Base-by-base conservation (phyloP, 2,797 vertebrate species). In the Brachymystax lenok region DNA sequence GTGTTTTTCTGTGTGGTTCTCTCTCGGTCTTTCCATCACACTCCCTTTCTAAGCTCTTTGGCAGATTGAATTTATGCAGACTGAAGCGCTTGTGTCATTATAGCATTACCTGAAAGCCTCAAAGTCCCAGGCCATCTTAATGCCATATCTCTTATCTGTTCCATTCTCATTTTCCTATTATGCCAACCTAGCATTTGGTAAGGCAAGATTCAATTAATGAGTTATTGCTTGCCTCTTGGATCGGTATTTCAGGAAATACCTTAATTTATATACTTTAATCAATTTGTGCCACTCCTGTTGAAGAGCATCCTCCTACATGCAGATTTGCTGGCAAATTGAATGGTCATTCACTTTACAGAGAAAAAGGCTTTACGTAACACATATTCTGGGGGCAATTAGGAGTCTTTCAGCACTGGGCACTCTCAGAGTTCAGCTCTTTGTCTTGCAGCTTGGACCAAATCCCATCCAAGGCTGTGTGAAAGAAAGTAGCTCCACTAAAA, bases 51-150 rank as follows among this genome's bases (percentile, higher is more conserved):
- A 17, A 59, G 0, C 14, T 73, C 52, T 68, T 67, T 69, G 68
- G 30, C 19, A 63, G 72, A 13, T 46, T 8, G 7, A 61, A 61
- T 46, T 46, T 46, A 46, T 46, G 30, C 66, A 33, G 30, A 30
- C 5, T 19, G n/a, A n/a, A 61, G n/a, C n/a, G 7, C 7, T n/a
- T 80, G 80, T 77, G 88, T 85, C 64, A 67, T 67, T 67, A 93
- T 90, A 90, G 87, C 81, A 87, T 91, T 91, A 91, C 91, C 87
- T 83, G 71, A 54, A 86, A 88, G 81, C 69, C 85, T 78, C 83
- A 28, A 82, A 75, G 78, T 75, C 24, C 77, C 69, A 81, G 83
- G 79, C 80, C 84, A 85, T 90, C 88, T 88, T 87, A 89, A 89
- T 87, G 87, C 86, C 82, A 71, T 8, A 52, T 85, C 84, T 85